Base-by-base conservation (phyloP, 2,888 invertebrate species). In the Bombylius discolor region DNA sequence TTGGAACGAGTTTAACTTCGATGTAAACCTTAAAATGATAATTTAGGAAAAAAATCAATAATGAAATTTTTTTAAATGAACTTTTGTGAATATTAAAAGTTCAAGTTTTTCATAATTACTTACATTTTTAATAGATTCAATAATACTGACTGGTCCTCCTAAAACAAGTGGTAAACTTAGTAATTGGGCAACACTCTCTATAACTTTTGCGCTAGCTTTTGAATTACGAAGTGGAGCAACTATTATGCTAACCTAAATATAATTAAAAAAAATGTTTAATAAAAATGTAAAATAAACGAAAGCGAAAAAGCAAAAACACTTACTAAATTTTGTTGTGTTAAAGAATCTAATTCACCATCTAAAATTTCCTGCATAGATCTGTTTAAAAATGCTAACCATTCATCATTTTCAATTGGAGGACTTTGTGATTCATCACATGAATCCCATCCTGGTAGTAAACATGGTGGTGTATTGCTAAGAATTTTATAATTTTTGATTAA, bases 331-430 rank as follows among this genome's bases (percentile, higher is more conserved):
- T 82, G 74, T 67, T 89, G 86, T 31, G 83, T 80, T 5, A 90
- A 73, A 4, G 86, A 86, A 63, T 83, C 84, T 14, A 87, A 77
- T 70, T 89, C 89, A 1, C 88, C 88, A 56, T 83, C 83, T 75
- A 90, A 81, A 13, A 89, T 81, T 76, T 91, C 92, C 68, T 85
- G 85, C 71, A 89, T 87, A 14, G 87, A 87, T 12, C 83, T 82
- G 65, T 87, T 83, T 1, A 92, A 72, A 70, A 91, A 92, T 1
- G 85, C 89, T 60, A 89, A 77, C 91, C 90, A 91, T 71, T 92
- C 91, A 61, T 91, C 90, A 62, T 87, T 81, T 70, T 91, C 89
- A 58, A 90, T 85, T 5, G 86, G 83, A 4, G 81, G 78, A 48
- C 80, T 81, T 64, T 79, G 78, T 1, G 73, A 74, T 61, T 77